Evolutionary conservation across 2,888 invertebrate species (phyloP).

Genomic region (Thumatha senex): DNA sequence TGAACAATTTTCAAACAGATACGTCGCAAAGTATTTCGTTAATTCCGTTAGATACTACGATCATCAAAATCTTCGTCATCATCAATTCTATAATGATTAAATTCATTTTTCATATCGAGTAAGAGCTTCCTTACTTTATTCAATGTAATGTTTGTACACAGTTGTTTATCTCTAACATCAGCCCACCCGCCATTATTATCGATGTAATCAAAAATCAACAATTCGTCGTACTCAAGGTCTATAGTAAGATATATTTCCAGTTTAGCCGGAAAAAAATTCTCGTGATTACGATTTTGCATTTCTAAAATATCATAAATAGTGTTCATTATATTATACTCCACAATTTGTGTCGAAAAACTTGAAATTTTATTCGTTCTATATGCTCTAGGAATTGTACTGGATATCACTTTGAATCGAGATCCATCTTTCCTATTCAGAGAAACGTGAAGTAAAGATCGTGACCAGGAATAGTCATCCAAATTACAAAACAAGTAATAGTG

Average conservation of each 20-base stretch:
- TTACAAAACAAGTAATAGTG: conserved; percentile 58
- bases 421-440: conserved; percentile 51
- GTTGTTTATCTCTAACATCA: conserved; percentile 51
- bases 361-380: conserved; percentile 33
- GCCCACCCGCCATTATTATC: conserved; percentile 55
- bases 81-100: conserved; percentile 22
- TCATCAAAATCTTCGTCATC: neutral
- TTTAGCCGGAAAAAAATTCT: conserved; percentile 43
- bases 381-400: conserved; percentile 49
- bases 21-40: too few species aligned
- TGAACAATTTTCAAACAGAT: too few species aligned
- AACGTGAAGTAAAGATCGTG: conserved; percentile 50
- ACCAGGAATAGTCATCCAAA: conserved; percentile 60
- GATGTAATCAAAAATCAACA: conserved; percentile 43
- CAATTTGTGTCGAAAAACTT: conserved; percentile 21
- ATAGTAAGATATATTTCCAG: conserved; percentile 49
- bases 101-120: conserved; percentile 46
- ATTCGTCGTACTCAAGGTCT: conserved; percentile 47
- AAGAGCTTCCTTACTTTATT: conserved; percentile 50
- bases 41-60: neutral
- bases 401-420: conserved; percentile 49
- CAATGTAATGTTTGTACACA: conserved; percentile 53
- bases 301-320: conserved; percentile 34
- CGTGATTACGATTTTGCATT: conserved; percentile 29
- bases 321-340: conserved; percentile 34